Base-by-base conservation (phyloP, 2,888 invertebrate species). In the Rambutsinella grinnellia region DNA sequence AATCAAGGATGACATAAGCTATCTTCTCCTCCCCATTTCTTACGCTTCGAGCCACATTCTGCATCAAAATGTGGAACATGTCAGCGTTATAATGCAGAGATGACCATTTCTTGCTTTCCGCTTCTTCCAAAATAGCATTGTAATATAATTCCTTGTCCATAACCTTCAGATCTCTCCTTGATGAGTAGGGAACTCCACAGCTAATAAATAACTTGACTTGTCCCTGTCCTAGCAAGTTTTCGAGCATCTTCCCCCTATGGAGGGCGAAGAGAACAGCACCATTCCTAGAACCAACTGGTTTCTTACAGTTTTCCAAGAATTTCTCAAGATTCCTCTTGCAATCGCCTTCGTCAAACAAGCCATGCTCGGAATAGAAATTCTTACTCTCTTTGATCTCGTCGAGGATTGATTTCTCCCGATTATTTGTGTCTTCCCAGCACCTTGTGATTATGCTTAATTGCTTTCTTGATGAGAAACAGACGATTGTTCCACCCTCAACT, bases 21-120 rank as follows among this genome's bases (percentile, higher is more conserved):
- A 74, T 71, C 80, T 79, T 79, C 47, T 81, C 79, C 1, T 79
- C 46, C 28, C n/a, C 13, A 24, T 77, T 69, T 8, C 76, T 44
- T 3, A 81, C 60, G 46, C 76, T 71, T 3, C 71, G 26, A 1
- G 66, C 74, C 67, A 81, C 62, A 0, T 76, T 69, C 49, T 79
- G 79, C 23, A 79, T 79, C 24, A 79, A 24, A 0, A 77, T 68
- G 1, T 75, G 56, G 24, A 77, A 77, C 0, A 76, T 75, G 58
- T 77, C 70, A 6, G 63, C 49, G 3, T 23, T 46, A 21, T 81
- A 79, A n/a, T n/a, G n/a, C n/a, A n/a, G n/a, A n/a, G n/a, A n/a
- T n/a, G n/a, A n/a, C 79, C 79, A 81, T 15, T 65, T 13, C 1
- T 58, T 13, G 13, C 10, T 27, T 58, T 28, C 19, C 2, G 2